Evolutionary conservation across 1,140 invertebrate species (phyloP).

Genomic region (Phymorhynchus buccinoides): DNA sequence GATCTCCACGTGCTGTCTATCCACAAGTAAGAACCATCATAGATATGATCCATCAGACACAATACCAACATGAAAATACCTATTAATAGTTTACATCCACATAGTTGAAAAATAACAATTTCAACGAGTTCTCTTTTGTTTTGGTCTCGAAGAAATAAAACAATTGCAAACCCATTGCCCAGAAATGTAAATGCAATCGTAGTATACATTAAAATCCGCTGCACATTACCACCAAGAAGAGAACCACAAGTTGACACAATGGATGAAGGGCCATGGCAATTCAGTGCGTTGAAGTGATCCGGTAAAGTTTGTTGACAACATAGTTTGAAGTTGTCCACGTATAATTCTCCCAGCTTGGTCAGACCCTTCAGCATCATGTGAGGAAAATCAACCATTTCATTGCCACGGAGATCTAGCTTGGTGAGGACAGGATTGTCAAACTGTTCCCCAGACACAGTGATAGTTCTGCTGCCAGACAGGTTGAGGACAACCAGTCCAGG

Average conservation of each 20-base stretch:
- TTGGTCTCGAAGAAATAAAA: no score
- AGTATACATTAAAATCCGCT: no score
- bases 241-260: slow-evolving; percentile 47
- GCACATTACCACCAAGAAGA: slow-evolving; percentile 26
- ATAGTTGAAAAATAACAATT: no score
- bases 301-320: slow-evolving; percentile 46
- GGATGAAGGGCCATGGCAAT: slow-evolving; percentile 40
- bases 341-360: neutral
- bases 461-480: neutral
- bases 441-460: neutral
- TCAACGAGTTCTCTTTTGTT: no score
- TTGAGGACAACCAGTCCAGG: neutral
- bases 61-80: no score
- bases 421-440: neutral
- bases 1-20: no score
- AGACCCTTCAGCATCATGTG: slow-evolving; percentile 15
- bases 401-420: slow-evolving; percentile 3
- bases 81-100: no score
- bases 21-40: no score
- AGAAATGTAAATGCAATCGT: no score
- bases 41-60: no score
- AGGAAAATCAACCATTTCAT: slow-evolving; percentile 28
- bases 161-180: no score
- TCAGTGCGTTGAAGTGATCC: neutral
- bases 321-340: slow-evolving; percentile 44